Base-by-base conservation (phyloP, 2,888 invertebrate species). In the Calliopum simillimum region DNA sequence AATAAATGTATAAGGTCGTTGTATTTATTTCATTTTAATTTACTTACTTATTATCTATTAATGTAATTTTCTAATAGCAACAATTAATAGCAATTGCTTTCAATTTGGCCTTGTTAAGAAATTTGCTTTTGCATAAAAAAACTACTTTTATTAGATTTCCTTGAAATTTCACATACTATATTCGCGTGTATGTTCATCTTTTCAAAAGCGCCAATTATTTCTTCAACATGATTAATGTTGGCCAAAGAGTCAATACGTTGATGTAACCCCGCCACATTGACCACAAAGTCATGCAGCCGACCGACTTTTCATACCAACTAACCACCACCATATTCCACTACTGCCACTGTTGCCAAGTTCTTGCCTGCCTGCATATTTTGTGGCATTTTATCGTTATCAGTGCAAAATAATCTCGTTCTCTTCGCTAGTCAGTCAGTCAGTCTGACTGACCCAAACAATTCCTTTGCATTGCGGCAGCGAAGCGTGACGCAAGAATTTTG, bases 381-480 rank as follows among this genome's bases (percentile, higher is more conserved):
- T 70, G 71, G 69, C 69, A 74, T 81, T 81, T 81, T 79, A 78
- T 76, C 78, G 79, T 82, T 83, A 83, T 83, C 82, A 83, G 82
- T 82, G 83, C 82, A 79, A 80, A 81, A 81, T 80, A 83, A 83
- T 83, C 82, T 83, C 80, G 79, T 62, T 51, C 43, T 55, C 41
- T 70, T 55, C 65, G 62, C 25, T 25, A 47, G 21, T 44, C 51
- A 46, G 41, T 59, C 61, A 68, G 72, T 68, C 49, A 49, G 19
- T 53, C 53, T 33, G 33, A 4, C 33, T 33, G 33, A 33, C 21
- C 11, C 13, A 21, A 64, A 64, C 51, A 53, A 51, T 44, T 51
- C 61, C 43, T 76, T 75, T 73, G 74, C 71, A 71, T 75, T 73
- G 71, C 65, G 71, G 74, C 79, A 81, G 71, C 82, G 76, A 79